Evolutionary conservation across 1,140 invertebrate genomes (phyloP), one percentile per base, ranked within the genome.

Genomic region (Lasaia peninsularis): DNA sequence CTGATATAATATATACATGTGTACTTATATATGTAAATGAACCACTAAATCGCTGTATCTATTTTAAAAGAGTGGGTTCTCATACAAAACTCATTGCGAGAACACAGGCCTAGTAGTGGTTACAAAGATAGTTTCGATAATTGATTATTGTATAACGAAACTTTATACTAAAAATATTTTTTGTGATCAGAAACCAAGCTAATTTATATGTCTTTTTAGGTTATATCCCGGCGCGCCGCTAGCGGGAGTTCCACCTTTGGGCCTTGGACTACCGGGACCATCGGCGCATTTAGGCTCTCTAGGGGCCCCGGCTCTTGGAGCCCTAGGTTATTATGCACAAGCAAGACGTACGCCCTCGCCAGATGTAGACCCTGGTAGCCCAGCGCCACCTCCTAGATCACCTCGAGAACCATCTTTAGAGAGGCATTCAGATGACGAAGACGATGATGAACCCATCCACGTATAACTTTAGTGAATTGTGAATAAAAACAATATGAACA

Each of bases 271-370:
- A 28, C 92, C 93, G 9, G 92, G 92, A 20, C 92, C 93, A 1
- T 93, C 92, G 21, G 91, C 92, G 66, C 71, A 90, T 76, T 60
- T 89, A 52, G 75, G 90, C 64, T 84, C 90, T 9, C 86, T 91
- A 1, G 87, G 85, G 2, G 92, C 89, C 32, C 90, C 94, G 50
- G 92, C 84, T 16, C 85, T 91, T 9, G 86, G 85, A 0, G 92
- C 90, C 31, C 84, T 94, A 53, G 92, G 91, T 35, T 94, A 94
- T 78, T 93, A 91, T 79, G 91, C 91, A 67, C 81, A 91, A 68
- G 91, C 89, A 60, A 86, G 83, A 44, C 87, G 75, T 60, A 92
- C 87, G 9, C 88, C 87, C 24, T 89, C 82, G 28, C 77, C 86
- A n/a, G 91, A 91, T 56, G 69, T 92, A 52, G 90, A 90, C 74